Evolutionary conservation across 2,797 vertebrate species (phyloP).

Genomic region (Megaceryle alcyon): DNA sequence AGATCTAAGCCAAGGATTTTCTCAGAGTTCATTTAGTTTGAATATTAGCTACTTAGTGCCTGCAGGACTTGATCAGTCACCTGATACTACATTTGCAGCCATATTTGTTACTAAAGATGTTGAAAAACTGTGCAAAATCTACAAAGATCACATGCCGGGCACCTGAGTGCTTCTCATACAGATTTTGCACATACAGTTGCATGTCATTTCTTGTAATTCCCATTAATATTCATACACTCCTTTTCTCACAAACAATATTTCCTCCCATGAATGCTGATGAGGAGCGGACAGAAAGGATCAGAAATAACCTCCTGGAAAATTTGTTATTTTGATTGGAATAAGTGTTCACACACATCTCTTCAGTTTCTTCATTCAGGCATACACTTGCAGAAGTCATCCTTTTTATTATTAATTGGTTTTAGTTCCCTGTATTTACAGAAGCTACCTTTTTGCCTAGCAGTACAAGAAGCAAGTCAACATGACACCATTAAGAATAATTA

Average conservation of each 20-base stretch:
- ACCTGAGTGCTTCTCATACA: background rate
- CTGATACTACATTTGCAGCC: background rate
- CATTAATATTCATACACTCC: constrained; percentile 30
- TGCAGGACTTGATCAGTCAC: background rate
- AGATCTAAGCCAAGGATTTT: background rate
- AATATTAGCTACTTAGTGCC: background rate
- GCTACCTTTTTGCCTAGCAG: background rate
- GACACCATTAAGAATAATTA: constrained; percentile 43
- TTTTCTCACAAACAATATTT: constrained; percentile 15
- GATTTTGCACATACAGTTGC: background rate
- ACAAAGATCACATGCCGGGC: background rate
- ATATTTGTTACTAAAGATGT: background rate
- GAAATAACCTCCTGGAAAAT: background rate
- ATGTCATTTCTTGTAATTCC: background rate
- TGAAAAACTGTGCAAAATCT: background rate
- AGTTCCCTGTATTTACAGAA: constrained; percentile 25
- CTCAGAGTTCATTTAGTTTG: background rate
- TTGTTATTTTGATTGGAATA: background rate
- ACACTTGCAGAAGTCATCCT: background rate
- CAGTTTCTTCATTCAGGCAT: background rate
- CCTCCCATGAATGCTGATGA: constrained; percentile 27
- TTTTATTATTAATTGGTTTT: background rate
- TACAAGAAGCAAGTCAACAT: constrained; percentile 5
- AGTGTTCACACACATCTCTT: background rate
- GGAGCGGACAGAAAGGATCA: background rate